Conservation (phyloP, 1,140 invertebrate species). For the Nephotettix cincticeps region DNA sequence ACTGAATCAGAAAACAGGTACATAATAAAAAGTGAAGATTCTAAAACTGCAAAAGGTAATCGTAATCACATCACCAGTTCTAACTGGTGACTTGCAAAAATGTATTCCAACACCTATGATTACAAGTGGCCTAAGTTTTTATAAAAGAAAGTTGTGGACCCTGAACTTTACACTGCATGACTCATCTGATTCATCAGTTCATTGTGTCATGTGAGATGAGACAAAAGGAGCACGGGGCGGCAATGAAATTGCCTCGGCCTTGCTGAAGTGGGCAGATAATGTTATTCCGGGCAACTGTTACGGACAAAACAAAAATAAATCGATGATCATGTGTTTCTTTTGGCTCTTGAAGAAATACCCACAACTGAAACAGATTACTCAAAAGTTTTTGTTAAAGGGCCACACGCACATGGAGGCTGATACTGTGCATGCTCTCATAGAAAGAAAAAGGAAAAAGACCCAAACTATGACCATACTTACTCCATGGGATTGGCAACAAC, state of each 20-base stretch:
- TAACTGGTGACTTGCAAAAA: constrained; percentile 20
- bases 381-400: constrained; percentile 29
- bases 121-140: constrained; percentile 30
- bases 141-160: constrained; percentile 30
- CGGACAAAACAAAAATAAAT: constrained; percentile 13
- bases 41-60: not conserved
- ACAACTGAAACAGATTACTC: constrained; percentile 14
- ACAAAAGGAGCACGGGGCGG: constrained; percentile 30
- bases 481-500: constrained; percentile 26
- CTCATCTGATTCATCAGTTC: constrained; percentile 24
- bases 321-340: not conserved
- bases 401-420: constrained; percentile 33
- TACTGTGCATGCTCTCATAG: constrained; percentile 32
- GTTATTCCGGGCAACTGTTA: constrained; percentile 25
- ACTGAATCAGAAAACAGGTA: not conserved
- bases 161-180: constrained; percentile 28
- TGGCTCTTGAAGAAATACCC: not conserved
- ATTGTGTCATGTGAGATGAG: constrained; percentile 31
- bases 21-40: constrained; percentile 2
- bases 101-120: constrained; percentile 26
- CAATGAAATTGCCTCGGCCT: constrained; percentile 27
- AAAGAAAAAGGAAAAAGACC: constrained; percentile 37
- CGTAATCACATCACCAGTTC: not conserved
- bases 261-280: constrained; percentile 30
- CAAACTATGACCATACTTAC: constrained; percentile 27